Percentiles rank a stretch among this genome's conserved stretches.
These are phyloP conservation scores for Nomada ruficornis DNA, from an alignment of 2,888 invertebrate genomes.

Conservation along the genomic window DNA sequence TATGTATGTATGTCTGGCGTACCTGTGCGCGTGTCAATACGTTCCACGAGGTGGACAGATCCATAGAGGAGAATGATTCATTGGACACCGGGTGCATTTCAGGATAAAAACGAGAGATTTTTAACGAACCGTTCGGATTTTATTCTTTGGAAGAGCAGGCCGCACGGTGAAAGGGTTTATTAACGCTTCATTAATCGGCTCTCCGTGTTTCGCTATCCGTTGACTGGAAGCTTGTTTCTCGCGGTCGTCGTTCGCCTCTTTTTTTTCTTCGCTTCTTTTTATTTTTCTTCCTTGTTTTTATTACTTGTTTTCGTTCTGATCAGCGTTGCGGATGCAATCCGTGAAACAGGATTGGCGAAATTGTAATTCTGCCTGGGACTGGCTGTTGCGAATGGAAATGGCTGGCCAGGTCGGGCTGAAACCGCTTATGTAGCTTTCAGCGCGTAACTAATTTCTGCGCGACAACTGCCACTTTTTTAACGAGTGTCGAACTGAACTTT, in stretches of 20 bases:
- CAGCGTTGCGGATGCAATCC: not conserved
- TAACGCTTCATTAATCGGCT: slow-evolving; percentile 29
- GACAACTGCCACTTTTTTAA: too few species aligned
- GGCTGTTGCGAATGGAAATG: not conserved
- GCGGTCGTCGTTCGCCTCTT: too few species aligned
- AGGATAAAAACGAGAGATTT: not conserved
- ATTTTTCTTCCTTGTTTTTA: not conserved
- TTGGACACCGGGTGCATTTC: not conserved
- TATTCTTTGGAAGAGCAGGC: slow-evolving; percentile 1
- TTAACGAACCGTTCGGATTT: slow-evolving; percentile 18
- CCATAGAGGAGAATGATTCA: not conserved
- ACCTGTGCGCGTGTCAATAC: too few species aligned
- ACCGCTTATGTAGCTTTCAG: too few species aligned
- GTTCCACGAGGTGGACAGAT: not conserved
- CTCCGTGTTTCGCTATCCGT: not conserved
- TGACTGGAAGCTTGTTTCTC: slow-evolving; percentile 6
- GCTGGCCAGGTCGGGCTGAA: not conserved
- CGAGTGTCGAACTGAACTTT: too few species aligned
- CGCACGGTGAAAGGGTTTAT: slow-evolving; percentile 24
- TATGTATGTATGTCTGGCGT: not conserved
- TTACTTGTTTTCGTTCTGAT: not conserved
- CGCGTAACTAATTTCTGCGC: too few species aligned
- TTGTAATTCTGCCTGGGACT: not conserved
- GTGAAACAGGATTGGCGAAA: not conserved
- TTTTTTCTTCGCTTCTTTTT: not conserved